Base-by-base conservation (phyloP, 2,797 vertebrate genomes). In the Triplophysa yarkandensis region DNA sequence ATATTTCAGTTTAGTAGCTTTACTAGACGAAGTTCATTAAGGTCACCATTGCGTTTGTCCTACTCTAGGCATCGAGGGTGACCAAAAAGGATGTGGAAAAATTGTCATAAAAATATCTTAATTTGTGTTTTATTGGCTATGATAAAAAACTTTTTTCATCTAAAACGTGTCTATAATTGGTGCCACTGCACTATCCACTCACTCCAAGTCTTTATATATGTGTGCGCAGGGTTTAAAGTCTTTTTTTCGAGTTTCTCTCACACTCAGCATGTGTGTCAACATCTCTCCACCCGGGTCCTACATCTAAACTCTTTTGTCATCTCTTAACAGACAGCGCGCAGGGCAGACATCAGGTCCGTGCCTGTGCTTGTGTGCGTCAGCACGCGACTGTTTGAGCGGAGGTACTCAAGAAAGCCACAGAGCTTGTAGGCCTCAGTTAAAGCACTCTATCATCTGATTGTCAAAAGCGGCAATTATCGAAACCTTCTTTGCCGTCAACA, bases 371-470 rank as follows among this genome's bases (percentile, higher is more conserved):
- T 54, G 72, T 50, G 28, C 32, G n/a, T 46, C 46, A 72, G 64
- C 58, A 55, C 19, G 16, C 9, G 1, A 60, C 54, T 54, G 72
- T 66, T 58, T 34, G 6, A 32, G 19, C 17, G 28, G 7, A 58
- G 28, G 55, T 60, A 46, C 23, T 43, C 25, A 17, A 19, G 32
- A 19, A 41, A 72, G 32, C 11, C 14, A 3, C 21, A 17, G 32
- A 54, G 48, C 48, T 62, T 4, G 17, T 30, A 64, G 39, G 54
- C 39, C 64, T 68, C 64, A 27, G 44, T 61, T 67, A 86, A 84
- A 63, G 75, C 78, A 72, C 68, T 86, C 87, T 82, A 88, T 87
- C 83, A 90, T 76, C 80, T 73, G 68, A 78, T 66, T 87, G 83
- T 87, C 85, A 83, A 57, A 48, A 57, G 32, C 61, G 14, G n/a